A percentile compares a stretch with the other conserved stretches of the same genome.
phyloP scores from a whole-genome alignment of 2,888 invertebrate genomes.

The Drosophila anceps region DNA sequence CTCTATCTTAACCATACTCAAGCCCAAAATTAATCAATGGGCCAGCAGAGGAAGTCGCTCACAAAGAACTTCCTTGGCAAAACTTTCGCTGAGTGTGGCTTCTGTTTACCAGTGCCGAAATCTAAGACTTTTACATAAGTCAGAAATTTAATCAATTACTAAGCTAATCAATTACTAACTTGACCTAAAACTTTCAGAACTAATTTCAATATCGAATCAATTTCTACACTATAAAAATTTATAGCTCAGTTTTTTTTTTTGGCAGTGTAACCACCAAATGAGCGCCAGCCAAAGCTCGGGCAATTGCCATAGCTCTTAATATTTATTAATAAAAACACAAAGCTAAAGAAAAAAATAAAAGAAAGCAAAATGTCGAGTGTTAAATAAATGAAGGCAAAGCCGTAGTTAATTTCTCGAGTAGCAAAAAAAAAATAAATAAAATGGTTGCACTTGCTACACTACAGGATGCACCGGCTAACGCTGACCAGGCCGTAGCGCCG shows the following conservation, averaged over 20 bases:
- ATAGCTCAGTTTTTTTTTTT: background rate
- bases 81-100: constrained; percentile 3
- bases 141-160: background rate
- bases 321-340: constrained; percentile 62
- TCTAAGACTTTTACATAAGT: background rate
- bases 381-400: constrained; percentile 53
- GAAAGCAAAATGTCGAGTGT: constrained; percentile 13
- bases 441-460: constrained; percentile 61
- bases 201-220: background rate
- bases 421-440: constrained; percentile 38
- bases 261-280: background rate
- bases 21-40: constrained; percentile 12
- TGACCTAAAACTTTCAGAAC: background rate
- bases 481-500: constrained; percentile 42
- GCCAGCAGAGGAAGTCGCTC: constrained; percentile 1
- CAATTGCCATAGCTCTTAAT: constrained; percentile 53
- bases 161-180: background rate
- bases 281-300: constrained; percentile 7
- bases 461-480: constrained; percentile 46
- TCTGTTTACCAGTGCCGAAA: background rate
- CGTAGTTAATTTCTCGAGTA: constrained; percentile 56
- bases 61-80: constrained; percentile 1
- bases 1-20: constrained; percentile 6
- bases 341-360: background rate
- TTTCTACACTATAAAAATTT: background rate